phyloP scores from a whole-genome alignment of 2,113 vertebrate species.

The Phyllostomus discolor region DNA sequence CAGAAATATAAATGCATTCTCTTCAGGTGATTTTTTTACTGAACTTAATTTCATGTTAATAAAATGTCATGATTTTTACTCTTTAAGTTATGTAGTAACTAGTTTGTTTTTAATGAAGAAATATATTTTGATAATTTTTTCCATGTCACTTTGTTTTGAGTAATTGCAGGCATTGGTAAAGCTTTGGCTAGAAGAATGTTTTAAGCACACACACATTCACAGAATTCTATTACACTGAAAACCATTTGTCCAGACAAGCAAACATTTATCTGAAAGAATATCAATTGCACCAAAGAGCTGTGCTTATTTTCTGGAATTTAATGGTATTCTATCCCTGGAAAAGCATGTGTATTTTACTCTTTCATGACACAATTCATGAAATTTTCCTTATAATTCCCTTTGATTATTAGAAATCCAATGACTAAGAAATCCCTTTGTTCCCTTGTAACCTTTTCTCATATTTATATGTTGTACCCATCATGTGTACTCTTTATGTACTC shows the following conservation, averaged over 20 bases:
- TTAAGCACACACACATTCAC: neutral
- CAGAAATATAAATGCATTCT: neutral
- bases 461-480: neutral
- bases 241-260: neutral
- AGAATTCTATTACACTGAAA: neutral
- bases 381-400: constrained; percentile 23
- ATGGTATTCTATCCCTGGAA: neutral
- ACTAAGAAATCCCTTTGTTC: constrained; percentile 41
- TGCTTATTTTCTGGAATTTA: neutral
- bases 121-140: neutral
- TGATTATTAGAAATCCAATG: constrained; percentile 48
- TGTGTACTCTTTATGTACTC: neutral
- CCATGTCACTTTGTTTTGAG: neutral
- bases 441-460: constrained; percentile 33
- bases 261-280: neutral
- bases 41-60: neutral
- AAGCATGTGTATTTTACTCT: neutral
- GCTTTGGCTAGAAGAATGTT: neutral
- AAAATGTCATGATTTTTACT: neutral
- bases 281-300: neutral
- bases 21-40: neutral
- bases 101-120: neutral
- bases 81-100: neutral
- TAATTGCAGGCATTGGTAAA: neutral
- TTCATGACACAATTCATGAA: neutral